These are phyloP conservation scores for Erpetoichthys calabaricus DNA, from an alignment of 2,797 vertebrate species.

Conservation along the genomic window DNA sequence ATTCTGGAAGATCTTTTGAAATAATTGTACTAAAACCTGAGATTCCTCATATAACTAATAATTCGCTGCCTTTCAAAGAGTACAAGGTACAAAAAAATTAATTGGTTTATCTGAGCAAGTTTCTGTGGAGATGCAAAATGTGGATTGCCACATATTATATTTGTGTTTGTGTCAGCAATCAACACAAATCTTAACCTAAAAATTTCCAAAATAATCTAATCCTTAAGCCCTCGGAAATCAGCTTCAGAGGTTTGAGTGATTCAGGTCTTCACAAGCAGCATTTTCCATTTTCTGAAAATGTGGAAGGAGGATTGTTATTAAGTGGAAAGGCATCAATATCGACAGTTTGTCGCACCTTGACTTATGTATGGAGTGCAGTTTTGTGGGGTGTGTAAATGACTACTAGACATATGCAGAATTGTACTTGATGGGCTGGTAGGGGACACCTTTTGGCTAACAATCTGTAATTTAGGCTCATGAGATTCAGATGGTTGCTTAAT, in stretches of 20 bases:
- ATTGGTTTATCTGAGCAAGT: too few species aligned
- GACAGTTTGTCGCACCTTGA: constrained; percentile 43
- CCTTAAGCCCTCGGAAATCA: constrained; percentile 10
- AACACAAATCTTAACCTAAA: too few species aligned
- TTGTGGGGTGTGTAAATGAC: constrained; percentile 51
- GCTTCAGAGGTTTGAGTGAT: constrained; percentile 57
- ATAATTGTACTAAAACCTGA: neutral
- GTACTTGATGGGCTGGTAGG: constrained; percentile 53
- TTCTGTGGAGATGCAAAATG: too few species aligned
- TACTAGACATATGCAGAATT: constrained; percentile 58
- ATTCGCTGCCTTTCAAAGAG: too few species aligned
- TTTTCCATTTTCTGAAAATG: constrained; percentile 66
- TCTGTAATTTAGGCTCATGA: constrained; percentile 55
- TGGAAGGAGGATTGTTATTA: constrained; percentile 50
- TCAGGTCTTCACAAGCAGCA: constrained; percentile 53
- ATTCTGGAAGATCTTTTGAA: neutral
- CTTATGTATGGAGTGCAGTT: constrained; percentile 52
- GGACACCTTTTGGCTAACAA: constrained; percentile 43
- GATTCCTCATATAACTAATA: too few species aligned
- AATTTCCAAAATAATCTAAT: too few species aligned
- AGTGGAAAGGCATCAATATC: constrained; percentile 41
- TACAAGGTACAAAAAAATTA: too few species aligned
- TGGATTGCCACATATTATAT: too few species aligned
- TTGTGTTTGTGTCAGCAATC: too few species aligned
- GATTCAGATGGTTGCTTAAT: constrained; percentile 58